Evolutionary conservation across 2,797 vertebrate species (phyloP).

Genomic region (Enteromius viviparus): DNA sequence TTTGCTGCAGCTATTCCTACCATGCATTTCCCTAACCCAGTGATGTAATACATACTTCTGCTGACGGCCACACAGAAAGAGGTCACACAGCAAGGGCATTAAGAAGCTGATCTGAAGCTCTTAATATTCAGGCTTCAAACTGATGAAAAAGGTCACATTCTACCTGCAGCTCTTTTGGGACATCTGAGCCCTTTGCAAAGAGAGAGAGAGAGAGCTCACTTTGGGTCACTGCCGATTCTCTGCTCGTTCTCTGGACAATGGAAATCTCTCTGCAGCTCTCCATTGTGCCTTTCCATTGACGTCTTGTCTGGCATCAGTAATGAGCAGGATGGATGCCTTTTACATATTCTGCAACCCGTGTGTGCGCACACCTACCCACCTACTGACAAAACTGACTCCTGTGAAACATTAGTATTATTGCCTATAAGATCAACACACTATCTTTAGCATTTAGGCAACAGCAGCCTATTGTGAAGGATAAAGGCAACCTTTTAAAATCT

Average conservation of each 20-base stretch:
- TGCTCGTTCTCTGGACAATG: conserved; percentile 28
- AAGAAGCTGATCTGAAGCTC: background rate
- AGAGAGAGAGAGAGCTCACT: conserved; percentile 5
- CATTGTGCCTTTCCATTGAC: conserved; percentile 26
- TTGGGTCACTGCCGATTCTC: conserved; percentile 11
- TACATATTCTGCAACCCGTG: conserved; percentile 34
- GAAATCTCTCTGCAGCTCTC: conserved; percentile 39
- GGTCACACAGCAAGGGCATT: conserved; percentile 42
- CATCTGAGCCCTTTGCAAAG: conserved; percentile 7
- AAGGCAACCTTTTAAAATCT: background rate
- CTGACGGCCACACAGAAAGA: conserved; percentile 42
- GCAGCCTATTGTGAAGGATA: background rate
- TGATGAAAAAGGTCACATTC: conserved; percentile 15
- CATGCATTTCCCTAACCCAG: conserved; percentile 8
- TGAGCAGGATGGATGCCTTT: conserved; percentile 41
- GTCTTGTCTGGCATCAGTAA: conserved; percentile 40
- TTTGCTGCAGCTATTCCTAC: conserved; percentile 20
- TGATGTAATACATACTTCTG: conserved; percentile 34
- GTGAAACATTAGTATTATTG: background rate
- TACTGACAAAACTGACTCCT: background rate
- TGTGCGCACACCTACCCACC: conserved; percentile 6
- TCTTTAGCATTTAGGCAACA: background rate
- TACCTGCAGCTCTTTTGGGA: conserved; percentile 26
- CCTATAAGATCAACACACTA: background rate
- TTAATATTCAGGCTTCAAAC: conserved; percentile 31